Conservation (phyloP, 64 coral and sea anemone species). For the Exaiptasia diaphana region DNA sequence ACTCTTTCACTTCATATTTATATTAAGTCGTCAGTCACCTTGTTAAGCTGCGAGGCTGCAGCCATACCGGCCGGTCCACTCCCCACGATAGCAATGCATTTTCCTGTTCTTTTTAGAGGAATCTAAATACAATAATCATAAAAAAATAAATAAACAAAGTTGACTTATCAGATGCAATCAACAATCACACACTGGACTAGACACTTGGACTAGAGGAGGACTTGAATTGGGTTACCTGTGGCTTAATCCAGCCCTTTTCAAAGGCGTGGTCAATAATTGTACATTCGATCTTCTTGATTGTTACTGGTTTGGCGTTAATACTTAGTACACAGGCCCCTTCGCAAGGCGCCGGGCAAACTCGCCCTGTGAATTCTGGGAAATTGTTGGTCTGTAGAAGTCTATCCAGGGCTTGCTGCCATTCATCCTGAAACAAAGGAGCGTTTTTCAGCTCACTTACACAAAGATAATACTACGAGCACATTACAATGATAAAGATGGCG, state of each 20-base stretch:
- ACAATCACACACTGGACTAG: too few relatives aligned
- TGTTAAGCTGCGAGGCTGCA: conserved; percentile 84
- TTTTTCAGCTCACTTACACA: neutral
- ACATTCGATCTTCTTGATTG: conserved; percentile 97
- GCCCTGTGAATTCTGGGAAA: conserved; percentile 93
- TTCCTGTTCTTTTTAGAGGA: conserved; percentile 72
- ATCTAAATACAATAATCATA: conserved; percentile 14
- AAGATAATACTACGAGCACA: neutral
- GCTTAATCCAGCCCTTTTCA: conserved; percentile 86
- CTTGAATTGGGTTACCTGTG: conserved; percentile 66
- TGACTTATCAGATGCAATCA: too few relatives aligned
- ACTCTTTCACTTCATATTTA: neutral
- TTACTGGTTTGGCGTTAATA: conserved; percentile 93
- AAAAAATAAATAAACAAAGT: neutral
- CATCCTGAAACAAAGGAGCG: conserved; percentile 44
- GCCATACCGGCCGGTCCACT: conserved; percentile 85
- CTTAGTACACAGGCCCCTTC: conserved; percentile 94
- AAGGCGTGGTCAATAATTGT: conserved; percentile 90
- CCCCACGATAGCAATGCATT: conserved; percentile 78
- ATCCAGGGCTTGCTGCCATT: conserved; percentile 87
- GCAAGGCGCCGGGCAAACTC: conserved; percentile 91
- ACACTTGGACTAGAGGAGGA: too few relatives aligned
- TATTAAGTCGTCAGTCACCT: conserved; percentile 44
- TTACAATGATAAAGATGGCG: neutral
- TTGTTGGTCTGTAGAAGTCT: conserved; percentile 86